Evolutionary conservation across 2,113 vertebrate species (phyloP).

Genomic region (Pseudopipra pipra): DNA sequence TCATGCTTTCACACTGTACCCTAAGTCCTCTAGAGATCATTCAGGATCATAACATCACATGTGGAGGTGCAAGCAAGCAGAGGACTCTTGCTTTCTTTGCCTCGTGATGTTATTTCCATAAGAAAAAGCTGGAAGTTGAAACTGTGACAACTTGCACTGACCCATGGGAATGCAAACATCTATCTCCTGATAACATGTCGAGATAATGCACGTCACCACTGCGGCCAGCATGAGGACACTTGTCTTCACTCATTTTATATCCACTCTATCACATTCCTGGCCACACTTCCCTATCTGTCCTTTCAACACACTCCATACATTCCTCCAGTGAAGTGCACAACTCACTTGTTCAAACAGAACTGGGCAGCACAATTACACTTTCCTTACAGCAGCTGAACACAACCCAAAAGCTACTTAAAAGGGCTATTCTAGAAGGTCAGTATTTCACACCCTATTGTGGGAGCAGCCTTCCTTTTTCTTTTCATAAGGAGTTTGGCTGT

Average conservation of each 20-base stretch:
- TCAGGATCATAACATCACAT: background rate
- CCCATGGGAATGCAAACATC: conserved; percentile 40
- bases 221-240: conserved; percentile 47
- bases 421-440: background rate
- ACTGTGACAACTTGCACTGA: conserved; percentile 13
- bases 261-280: conserved; percentile 40
- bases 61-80: background rate
- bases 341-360: conserved; percentile 1
- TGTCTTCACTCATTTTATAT: conserved; percentile 58
- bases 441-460: background rate
- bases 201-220: conserved; percentile 48
- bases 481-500: background rate
- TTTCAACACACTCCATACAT: conserved; percentile 42
- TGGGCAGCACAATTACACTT: background rate
- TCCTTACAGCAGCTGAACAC: background rate
- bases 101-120: conserved; percentile 40
- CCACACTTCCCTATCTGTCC: conserved; percentile 55
- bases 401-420: background rate
- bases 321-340: conserved; percentile 14
- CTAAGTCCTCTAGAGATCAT: background rate
- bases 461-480: background rate
- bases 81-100: background rate
- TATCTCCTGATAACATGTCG: conserved; percentile 39
- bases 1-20: background rate
- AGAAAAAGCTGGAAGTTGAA: conserved; percentile 54